phyloP scores from a whole-genome alignment of 2,888 invertebrate species.

The Zaprionus bogoriensis region DNA sequence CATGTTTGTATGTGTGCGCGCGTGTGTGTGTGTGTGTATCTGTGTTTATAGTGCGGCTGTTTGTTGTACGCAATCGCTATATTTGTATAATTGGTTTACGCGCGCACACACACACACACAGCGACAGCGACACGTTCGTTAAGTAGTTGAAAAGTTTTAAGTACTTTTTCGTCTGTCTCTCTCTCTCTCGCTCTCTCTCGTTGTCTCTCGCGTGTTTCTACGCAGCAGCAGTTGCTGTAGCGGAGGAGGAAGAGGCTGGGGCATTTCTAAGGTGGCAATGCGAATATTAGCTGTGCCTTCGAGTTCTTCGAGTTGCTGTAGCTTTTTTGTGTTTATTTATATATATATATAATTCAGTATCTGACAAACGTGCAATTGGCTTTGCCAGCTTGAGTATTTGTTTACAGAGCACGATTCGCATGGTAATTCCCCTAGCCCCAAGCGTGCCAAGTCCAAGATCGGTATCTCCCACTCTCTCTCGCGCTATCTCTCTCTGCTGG shows the following conservation, averaged over 20 bases:
- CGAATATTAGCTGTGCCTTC: neutral
- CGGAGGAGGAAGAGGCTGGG: neutral
- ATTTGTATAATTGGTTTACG: constrained; percentile 63
- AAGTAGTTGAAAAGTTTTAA: constrained; percentile 50
- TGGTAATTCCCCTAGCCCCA: neutral
- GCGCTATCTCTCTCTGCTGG: neutral
- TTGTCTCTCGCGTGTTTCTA: constrained; percentile 51
- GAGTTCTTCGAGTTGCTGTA: no score
- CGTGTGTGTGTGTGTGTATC: neutral
- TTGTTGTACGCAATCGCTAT: constrained; percentile 42
- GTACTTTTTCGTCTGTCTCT: constrained; percentile 26
- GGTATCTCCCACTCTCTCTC: neutral
- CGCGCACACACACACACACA: constrained; percentile 24
- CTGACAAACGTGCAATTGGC: no score
- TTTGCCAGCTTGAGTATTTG: constrained; percentile 18
- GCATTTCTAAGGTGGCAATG: neutral
- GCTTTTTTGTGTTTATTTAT: neutral
- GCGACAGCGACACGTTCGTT: constrained; percentile 6
- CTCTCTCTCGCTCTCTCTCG: constrained; percentile 13
- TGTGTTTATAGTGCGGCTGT: neutral
- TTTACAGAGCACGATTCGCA: neutral
- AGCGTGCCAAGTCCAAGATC: neutral
- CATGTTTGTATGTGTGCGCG: neutral
- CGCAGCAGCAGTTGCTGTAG: constrained; percentile 51
- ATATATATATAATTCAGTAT: constrained; percentile 2